Evolutionary conservation across 2,888 invertebrate genomes (phyloP).

Genomic region (Argyresthia albistria): DNA sequence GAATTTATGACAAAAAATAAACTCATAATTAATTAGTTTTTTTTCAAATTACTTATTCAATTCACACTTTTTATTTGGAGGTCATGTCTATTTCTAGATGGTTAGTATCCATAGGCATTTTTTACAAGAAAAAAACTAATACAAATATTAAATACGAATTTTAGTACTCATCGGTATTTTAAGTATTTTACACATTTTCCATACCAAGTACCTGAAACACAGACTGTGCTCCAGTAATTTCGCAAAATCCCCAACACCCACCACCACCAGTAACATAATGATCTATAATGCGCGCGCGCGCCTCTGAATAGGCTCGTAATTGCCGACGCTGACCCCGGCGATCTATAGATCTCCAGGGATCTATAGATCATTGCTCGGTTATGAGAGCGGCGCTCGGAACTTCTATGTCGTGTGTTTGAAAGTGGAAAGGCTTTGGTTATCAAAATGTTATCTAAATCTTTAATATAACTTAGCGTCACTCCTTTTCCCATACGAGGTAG

Average conservation of each 20-base stretch:
- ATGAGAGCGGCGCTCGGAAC: constrained; percentile 26
- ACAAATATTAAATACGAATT: no score
- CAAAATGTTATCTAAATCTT: no score
- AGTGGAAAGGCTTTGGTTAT: constrained; percentile 21
- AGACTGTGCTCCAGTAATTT: neutral
- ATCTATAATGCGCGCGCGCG: constrained; percentile 12
- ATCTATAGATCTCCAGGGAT: constrained; percentile 36
- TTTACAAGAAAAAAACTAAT: no score
- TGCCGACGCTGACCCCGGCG: constrained; percentile 33
- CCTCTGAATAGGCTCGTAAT: constrained; percentile 41
- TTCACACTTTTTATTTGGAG: no score
- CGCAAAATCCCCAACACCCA: neutral
- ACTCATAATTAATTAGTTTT: neutral
- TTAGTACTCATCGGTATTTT: no score
- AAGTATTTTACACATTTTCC: no score
- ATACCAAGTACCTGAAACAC: no score
- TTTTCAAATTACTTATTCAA: no score
- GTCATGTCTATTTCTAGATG: no score
- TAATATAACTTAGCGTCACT: no score
- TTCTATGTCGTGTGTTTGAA: constrained; percentile 18
- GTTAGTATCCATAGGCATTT: no score
- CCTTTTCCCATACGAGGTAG: no score
- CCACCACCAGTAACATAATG: neutral
- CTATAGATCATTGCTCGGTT: constrained; percentile 56
- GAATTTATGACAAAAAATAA: neutral